Base-by-base conservation (phyloP, 2,113 vertebrate species). In the Halcyon malimbica region DNA sequence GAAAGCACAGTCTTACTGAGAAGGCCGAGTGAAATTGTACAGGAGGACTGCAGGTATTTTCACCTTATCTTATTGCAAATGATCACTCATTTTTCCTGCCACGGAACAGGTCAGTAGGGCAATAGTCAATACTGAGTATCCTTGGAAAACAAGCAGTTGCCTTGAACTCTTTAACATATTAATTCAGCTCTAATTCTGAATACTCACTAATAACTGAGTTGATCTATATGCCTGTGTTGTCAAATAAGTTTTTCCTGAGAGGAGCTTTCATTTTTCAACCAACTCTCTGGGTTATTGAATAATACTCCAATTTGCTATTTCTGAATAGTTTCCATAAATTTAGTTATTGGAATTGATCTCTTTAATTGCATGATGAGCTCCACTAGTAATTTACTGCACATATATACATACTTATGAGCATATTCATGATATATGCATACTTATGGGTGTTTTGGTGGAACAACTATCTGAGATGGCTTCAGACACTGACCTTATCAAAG, bases 11-110 rank as follows among this genome's bases (percentile, higher is more conserved):
- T 18, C 74, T 70, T 48, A 81, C 37, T 0, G 1, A 95, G 94
- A 90, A 92, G 59, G 83, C 82, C 12, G 11, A 83, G 69, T 69
- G 80, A 97, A 97, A 95, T 62, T 76, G 83, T 96, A 95, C 79
- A 50, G 87, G 74, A 85, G 59, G 46, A 83, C 54, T 85, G 85
- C 77, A 89, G 62, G 64, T 85, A 91, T 91, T 97, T 96, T 94
- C 94, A 86, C 86, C 50, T 15, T 83, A 83, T 86, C 92, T 96
- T 84, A 95, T 51, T 81, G 77, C 80, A 95, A 70, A 86, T 31
- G 75, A 94, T 94, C 70, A 62, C 46, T 96, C 81, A 82, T 85
- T 91, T 95, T 94, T 91, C 90, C 83, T 90, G 78, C 69, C 41
- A 64, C 18, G 25, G 62, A 95, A 60, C 53, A 84, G 81, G 83